Percentiles rank a stretch among this genome's conserved stretches.
Evolutionary conservation across 2,797 vertebrate species (phyloP).

Genomic region (Borostomias antarcticus): DNA sequence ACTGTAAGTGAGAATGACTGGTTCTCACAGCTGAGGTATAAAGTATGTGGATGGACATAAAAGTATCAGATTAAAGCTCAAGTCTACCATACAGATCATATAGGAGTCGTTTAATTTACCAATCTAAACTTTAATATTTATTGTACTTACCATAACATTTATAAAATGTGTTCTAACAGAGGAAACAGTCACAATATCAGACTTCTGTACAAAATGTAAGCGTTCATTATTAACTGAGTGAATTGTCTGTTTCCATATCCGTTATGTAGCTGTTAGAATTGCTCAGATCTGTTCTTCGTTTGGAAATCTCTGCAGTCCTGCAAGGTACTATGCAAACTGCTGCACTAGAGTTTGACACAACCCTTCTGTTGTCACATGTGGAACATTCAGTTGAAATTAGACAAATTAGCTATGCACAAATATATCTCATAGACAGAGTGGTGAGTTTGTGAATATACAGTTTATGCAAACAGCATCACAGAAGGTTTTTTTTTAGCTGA

Average conservation of each 20-base stretch:
- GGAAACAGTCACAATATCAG: constrained; percentile 71
- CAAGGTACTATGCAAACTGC: constrained; percentile 43
- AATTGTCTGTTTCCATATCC: constrained; percentile 52
- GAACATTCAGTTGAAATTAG: constrained; percentile 34
- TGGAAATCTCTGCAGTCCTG: constrained; percentile 57
- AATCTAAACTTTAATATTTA: constrained; percentile 77
- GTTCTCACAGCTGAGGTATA: neutral
- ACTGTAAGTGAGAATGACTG: neutral
- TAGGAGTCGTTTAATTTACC: constrained; percentile 57
- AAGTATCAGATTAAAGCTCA: constrained; percentile 22
- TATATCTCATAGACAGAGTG: constrained; percentile 31
- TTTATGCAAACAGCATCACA: constrained; percentile 28
- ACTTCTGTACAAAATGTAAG: constrained; percentile 72
- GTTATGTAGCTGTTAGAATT: constrained; percentile 42
- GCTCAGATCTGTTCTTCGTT: constrained; percentile 33
- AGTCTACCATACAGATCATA: constrained; percentile 42
- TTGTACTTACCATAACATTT: constrained; percentile 74
- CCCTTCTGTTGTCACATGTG: constrained; percentile 34
- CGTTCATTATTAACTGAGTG: constrained; percentile 47
- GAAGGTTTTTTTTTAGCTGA: constrained; percentile 32
- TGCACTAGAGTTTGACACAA: constrained; percentile 34
- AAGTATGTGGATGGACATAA: neutral
- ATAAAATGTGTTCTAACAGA: constrained; percentile 77
- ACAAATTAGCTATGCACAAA: constrained; percentile 44
- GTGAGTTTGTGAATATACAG: constrained; percentile 37